Conservation (phyloP, 2,888 invertebrate genomes). For the Thyatira batis region DNA sequence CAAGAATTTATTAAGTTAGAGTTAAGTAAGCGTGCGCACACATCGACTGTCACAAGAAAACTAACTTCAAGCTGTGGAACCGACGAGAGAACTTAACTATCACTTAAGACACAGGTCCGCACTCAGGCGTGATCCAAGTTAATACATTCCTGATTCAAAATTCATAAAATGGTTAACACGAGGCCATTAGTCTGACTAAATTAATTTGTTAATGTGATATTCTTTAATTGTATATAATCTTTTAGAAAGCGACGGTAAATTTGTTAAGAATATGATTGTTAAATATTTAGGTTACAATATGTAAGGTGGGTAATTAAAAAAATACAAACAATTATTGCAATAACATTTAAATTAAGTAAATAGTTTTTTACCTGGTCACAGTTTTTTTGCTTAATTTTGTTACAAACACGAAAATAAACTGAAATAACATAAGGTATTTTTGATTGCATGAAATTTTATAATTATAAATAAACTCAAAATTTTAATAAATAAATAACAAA, state of each 20-base stretch:
- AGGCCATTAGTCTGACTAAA: background rate
- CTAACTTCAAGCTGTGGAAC: slow-evolving; percentile 20
- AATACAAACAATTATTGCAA: too few species aligned
- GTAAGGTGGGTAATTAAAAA: background rate
- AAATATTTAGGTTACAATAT: background rate
- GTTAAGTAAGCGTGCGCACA: slow-evolving; percentile 32
- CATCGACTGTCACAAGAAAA: slow-evolving; percentile 27
- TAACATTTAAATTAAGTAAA: too few species aligned
- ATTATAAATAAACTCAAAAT: too few species aligned
- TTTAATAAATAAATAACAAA: background rate
- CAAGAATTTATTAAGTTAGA: slow-evolving; percentile 17
- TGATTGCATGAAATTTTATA: too few species aligned
- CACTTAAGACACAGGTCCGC: slow-evolving; percentile 16
- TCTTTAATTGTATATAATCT: background rate
- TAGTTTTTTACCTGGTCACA: too few species aligned
- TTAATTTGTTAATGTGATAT: background rate
- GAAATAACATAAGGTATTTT: too few species aligned
- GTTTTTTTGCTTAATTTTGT: too few species aligned
- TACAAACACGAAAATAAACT: too few species aligned
- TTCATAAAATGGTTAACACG: background rate
- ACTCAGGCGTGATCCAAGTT: slow-evolving; percentile 35
- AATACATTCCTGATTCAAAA: slow-evolving; percentile 24
- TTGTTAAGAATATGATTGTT: background rate
- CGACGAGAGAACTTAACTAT: slow-evolving; percentile 39
- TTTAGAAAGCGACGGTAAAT: background rate